A percentile compares a stretch with the other conserved stretches of the same genome.
phyloP scores from a whole-genome alignment of 2,113 vertebrate species.

The Oreotragus oreotragus region DNA sequence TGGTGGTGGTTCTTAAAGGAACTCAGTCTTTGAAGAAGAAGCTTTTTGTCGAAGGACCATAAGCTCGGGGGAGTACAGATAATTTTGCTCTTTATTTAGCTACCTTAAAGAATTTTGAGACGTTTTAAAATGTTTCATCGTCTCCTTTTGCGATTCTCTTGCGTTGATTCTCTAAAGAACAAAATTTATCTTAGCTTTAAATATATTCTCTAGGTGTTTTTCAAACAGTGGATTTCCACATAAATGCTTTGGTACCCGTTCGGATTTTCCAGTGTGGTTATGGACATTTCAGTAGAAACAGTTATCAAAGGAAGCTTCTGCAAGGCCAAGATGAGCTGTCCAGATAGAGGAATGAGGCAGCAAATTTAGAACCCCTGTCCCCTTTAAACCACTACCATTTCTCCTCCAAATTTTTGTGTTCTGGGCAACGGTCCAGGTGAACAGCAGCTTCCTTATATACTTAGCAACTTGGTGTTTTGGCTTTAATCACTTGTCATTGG shows the following conservation, averaged over 20 bases:
- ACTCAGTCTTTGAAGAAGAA: background rate
- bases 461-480: slow-evolving; percentile 4
- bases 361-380: slow-evolving; percentile 41
- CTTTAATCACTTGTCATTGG: background rate
- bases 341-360: slow-evolving; percentile 58
- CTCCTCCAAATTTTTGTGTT: slow-evolving; percentile 29
- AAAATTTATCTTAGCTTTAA: background rate
- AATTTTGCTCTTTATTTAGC: background rate
- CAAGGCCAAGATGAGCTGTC: background rate
- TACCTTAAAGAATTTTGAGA: background rate
- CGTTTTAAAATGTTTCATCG: background rate
- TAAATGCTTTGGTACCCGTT: background rate
- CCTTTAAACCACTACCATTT: background rate
- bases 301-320: slow-evolving; percentile 17
- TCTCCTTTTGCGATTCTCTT: background rate
- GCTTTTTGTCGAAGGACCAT: background rate
- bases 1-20: slow-evolving; percentile 69
- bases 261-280: background rate
- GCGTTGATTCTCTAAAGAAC: background rate
- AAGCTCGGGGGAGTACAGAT: background rate
- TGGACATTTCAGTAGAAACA: slow-evolving; percentile 15
- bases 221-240: background rate
- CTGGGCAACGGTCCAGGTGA: slow-evolving; percentile 35
- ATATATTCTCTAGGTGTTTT: background rate
- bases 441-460: slow-evolving; percentile 23